Evolutionary conservation across 1,140 invertebrate species (phyloP).

Genomic region (Scaptomyza pallida): DNA sequence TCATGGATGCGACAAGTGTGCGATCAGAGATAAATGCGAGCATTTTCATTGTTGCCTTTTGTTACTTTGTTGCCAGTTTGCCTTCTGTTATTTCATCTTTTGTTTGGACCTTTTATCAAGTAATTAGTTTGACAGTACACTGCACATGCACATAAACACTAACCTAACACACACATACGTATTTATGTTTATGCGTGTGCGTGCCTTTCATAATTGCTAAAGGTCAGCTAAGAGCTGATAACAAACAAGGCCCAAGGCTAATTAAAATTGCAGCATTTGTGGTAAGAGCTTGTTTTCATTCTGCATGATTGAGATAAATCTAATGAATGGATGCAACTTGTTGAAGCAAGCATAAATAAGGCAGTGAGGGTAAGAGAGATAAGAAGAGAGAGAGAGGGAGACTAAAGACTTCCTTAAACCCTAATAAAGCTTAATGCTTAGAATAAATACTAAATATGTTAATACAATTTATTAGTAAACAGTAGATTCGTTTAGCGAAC

Average conservation of each 20-base stretch:
- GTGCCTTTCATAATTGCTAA: constrained; percentile 11
- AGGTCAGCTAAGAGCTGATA: constrained; percentile 27
- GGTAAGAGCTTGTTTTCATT: neutral
- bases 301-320: constrained; percentile 5
- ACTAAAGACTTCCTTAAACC: too few species aligned
- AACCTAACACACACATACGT: neutral
- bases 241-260: constrained; percentile 22
- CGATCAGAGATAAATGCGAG: constrained; percentile 53
- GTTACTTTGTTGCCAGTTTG: constrained; percentile 45
- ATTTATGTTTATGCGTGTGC: neutral
- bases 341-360: too few species aligned
- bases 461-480: too few species aligned
- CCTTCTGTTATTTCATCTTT: constrained; percentile 43
- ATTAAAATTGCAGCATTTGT: constrained; percentile 16
- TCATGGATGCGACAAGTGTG: constrained; percentile 40
- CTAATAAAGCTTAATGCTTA: too few species aligned
- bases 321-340: neutral
- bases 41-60: constrained; percentile 45
- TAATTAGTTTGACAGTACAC: constrained; percentile 65
- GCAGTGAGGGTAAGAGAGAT: too few species aligned
- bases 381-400: too few species aligned
- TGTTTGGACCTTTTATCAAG: constrained; percentile 71
- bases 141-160: neutral
- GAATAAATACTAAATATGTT: too few species aligned
- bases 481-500: too few species aligned